phyloP scores from a whole-genome alignment of 2,888 invertebrate genomes.

The Nomada flava region DNA sequence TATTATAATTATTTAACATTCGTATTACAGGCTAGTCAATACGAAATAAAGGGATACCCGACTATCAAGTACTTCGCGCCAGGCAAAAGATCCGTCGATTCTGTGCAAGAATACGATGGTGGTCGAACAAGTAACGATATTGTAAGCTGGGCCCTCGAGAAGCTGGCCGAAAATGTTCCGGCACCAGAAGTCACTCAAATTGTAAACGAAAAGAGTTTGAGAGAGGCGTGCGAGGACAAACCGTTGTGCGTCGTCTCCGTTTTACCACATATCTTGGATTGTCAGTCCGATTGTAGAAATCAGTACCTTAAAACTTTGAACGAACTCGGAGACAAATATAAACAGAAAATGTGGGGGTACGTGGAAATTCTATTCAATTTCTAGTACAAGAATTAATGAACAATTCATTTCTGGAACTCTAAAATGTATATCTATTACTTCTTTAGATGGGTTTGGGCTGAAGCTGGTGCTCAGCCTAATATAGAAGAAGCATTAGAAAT shows the following conservation, averaged over 20 bases:
- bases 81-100: conserved; percentile 89
- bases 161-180: conserved; percentile 93
- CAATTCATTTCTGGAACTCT: conserved; percentile 14
- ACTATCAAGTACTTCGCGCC: conserved; percentile 97
- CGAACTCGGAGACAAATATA: conserved; percentile 94
- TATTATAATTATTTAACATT: not conserved
- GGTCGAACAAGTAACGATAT: conserved; percentile 96
- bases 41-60: conserved; percentile 96
- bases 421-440: conserved; percentile 6
- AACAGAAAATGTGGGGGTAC: conserved; percentile 97
- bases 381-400: not conserved
- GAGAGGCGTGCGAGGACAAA: conserved; percentile 92
- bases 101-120: conserved; percentile 95
- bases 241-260: conserved; percentile 96
- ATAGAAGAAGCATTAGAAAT: conserved; percentile 96
- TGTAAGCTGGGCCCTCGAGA: conserved; percentile 94
- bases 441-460: conserved; percentile 96
- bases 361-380: conserved; percentile 73
- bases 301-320: conserved; percentile 91
- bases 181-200: conserved; percentile 94
- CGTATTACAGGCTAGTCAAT: conserved; percentile 88
- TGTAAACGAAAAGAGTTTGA: conserved; percentile 87
- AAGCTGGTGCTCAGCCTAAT: conserved; percentile 93
- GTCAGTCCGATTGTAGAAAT: conserved; percentile 96
- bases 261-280: conserved; percentile 98